Conservation (phyloP, 2,888 invertebrate genomes). For the Drosophila histrio region DNA sequence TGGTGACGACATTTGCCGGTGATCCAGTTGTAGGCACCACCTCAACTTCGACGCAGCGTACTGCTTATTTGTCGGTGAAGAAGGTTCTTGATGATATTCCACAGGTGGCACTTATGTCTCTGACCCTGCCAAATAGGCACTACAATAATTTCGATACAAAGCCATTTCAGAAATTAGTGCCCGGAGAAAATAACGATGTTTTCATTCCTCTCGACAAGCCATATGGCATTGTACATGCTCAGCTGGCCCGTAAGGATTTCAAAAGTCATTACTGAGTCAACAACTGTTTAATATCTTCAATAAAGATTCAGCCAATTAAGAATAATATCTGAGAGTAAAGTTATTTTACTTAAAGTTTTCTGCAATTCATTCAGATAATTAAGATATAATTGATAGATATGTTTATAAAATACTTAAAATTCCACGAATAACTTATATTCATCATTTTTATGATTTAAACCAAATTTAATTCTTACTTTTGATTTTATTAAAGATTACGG, state of each 20-base stretch:
- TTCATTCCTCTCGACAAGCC: not conserved
- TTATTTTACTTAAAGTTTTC: no score
- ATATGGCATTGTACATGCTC: not conserved
- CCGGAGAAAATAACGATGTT: conserved; percentile 1
- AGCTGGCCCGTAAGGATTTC: conserved; percentile 1
- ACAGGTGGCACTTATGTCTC: not conserved
- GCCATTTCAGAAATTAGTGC: not conserved
- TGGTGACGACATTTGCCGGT: not conserved
- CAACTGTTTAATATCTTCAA: not conserved
- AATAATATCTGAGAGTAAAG: no score
- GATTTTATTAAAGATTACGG: no score
- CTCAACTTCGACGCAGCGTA: not conserved
- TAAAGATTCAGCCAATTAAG: not conserved
- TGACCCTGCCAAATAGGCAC: not conserved
- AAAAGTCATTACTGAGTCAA: not conserved
- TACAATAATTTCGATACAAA: not conserved
- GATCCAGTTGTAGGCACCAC: not conserved
- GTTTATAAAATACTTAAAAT: no score
- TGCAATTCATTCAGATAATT: no score
- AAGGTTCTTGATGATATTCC: not conserved
- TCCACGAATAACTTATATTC: no score
- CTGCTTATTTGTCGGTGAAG: not conserved
- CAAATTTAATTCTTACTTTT: no score
- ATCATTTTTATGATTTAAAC: no score
- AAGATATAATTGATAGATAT: no score